Base-by-base conservation (phyloP, 2,113 vertebrate genomes). In the Mus pahari region DNA sequence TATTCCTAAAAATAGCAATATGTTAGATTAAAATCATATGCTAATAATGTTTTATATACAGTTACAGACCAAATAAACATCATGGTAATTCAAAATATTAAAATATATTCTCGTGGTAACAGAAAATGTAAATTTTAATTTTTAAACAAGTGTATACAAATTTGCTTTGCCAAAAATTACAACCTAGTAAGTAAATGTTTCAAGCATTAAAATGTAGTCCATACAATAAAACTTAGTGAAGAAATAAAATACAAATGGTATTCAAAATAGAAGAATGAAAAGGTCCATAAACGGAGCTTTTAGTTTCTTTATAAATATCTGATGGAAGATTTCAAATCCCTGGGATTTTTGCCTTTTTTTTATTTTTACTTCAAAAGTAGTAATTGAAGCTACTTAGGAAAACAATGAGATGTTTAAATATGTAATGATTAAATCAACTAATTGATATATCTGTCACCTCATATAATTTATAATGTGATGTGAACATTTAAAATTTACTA, bases 161-260 rank as follows among this genome's bases (percentile, higher is more conserved):
- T n/a, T 83, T 45, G 17, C 89, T 96, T 90, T 95, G 5, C 60
- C 92, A 17, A 89, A 89, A 86, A 77, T 48, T 93, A 24, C 11
- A 64, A 28, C 33, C 48, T 20, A 82, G 42, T 81, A 89, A 86
- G 83, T 19, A 86, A 87, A 39, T 88, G 71, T 39, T 92, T 90
- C 1, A 48, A 53, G 62, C 53, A 70, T 78, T 50, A 78, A 91
- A 62, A 45, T 86, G 20, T 68, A 92, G 78, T 87, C 36, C 36
- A 84, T 83, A 87, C 39, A 58, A 33, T 96, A 79, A 88, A 96
- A 78, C 70, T 95, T n/a, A 77, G 16, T 73, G 81, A 86, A n/a
- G 17, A 94, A 71, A 74, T 91, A 31, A 86, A 92, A 60, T 81
- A 62, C 3, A 95, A 95, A 89, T 90, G 74, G 42, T 77, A 73